These are phyloP conservation scores for Ashinkailepas kermadecensis DNA, from an alignment of 2,888 invertebrate genomes.

Conservation along the genomic window DNA sequence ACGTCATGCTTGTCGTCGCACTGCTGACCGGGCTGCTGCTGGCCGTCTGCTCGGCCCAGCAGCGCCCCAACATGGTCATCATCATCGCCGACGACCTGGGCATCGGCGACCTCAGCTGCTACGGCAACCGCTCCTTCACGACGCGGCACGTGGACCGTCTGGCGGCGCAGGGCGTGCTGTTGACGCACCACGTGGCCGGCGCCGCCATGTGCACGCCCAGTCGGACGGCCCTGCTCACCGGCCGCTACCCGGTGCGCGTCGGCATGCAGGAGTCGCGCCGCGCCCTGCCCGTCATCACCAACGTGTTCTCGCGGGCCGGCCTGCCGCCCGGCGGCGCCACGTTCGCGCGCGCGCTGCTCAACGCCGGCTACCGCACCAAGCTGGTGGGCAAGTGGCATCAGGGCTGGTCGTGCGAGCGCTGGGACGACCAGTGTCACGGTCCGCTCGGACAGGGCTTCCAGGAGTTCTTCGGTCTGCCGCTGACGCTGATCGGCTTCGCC, in stretches of 20 bases:
- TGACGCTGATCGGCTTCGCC: too few species aligned
- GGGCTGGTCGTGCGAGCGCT: constrained; percentile 40
- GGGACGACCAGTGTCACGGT: constrained; percentile 39
- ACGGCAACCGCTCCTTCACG: constrained; percentile 44
- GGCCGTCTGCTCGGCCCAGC: too few species aligned
- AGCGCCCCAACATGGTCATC: constrained; percentile 44
- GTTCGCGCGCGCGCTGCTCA: constrained; percentile 43
- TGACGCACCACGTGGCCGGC: constrained; percentile 46
- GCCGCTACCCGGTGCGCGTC: constrained; percentile 40
- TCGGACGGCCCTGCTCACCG: constrained; percentile 47
- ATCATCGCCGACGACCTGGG: constrained; percentile 49
- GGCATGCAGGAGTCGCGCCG: constrained; percentile 37
- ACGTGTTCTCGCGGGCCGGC: constrained; percentile 40
- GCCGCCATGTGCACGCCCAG: constrained; percentile 45
- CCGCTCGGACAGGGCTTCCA: constrained; percentile 44
- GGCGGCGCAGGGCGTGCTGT: constrained; percentile 41
- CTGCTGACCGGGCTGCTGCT: too few species aligned
- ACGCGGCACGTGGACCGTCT: constrained; percentile 44
- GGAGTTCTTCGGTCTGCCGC: constrained; percentile 40
- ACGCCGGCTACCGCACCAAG: constrained; percentile 44
- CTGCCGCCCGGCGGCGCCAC: constrained; percentile 45
- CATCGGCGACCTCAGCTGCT: constrained; percentile 44
- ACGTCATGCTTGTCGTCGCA: too few species aligned
- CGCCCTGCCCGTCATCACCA: constrained; percentile 38
- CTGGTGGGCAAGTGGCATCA: constrained; percentile 46